Conservation (phyloP, 2,113 vertebrate genomes). For the Castor canadensis region DNA sequence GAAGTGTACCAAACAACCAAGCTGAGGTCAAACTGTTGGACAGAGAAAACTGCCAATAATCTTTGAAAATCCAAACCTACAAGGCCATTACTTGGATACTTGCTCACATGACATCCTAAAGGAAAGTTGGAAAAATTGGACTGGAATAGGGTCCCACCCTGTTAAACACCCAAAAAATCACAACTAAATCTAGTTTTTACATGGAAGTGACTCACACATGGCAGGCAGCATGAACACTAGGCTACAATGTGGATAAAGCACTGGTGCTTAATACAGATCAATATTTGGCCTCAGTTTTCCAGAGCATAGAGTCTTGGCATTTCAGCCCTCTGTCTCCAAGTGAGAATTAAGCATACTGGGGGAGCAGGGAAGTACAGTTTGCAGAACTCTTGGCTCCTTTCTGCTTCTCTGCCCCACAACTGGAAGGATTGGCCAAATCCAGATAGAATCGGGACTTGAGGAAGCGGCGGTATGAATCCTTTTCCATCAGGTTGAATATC, state of each 20-base stretch:
- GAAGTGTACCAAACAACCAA: background rate
- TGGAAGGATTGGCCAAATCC: conserved; percentile 82
- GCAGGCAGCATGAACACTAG: conserved; percentile 49
- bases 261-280: conserved; percentile 40
- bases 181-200: conserved; percentile 1
- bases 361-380: conserved; percentile 80
- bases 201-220: background rate
- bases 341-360: conserved; percentile 78
- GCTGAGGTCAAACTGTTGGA: background rate
- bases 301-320: conserved; percentile 45
- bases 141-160: background rate
- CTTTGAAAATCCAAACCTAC: background rate
- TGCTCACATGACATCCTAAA: background rate
- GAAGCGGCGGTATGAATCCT: conserved; percentile 96
- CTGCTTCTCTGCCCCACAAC: conserved; percentile 70
- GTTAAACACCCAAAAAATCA: background rate
- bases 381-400: conserved; percentile 71
- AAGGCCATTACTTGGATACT: background rate
- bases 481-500: conserved; percentile 95
- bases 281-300: conserved; percentile 50
- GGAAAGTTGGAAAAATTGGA: background rate
- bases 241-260: conserved; percentile 48
- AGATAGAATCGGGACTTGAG: conserved; percentile 94
- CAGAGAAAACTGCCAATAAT: background rate
- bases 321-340: background rate